phyloP scores from a whole-genome alignment of 2,888 invertebrate genomes.

The Thalpophila matura region DNA sequence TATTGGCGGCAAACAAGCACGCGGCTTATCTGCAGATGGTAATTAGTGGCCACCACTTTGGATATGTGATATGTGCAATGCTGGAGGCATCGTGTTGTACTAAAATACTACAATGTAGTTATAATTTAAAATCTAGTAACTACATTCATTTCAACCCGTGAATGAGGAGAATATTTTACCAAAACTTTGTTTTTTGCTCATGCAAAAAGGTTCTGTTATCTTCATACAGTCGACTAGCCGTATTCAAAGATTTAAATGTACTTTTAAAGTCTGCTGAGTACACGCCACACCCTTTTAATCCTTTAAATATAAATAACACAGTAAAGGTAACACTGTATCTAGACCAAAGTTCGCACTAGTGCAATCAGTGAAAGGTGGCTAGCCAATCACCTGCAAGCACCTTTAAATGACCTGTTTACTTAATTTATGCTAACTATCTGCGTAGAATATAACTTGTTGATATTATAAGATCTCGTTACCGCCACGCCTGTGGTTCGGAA shows the following conservation, averaged over 20 bases:
- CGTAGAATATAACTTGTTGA: constrained; percentile 31
- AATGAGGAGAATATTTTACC: too few relatives aligned
- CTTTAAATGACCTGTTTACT: constrained; percentile 53
- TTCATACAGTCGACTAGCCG: too few relatives aligned
- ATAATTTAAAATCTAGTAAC: too few relatives aligned
- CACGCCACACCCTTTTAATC: constrained; percentile 37
- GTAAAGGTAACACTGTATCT: constrained; percentile 11
- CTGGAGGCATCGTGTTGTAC: too few relatives aligned
- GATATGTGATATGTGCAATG: too few relatives aligned
- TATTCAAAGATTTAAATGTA: constrained; percentile 18
- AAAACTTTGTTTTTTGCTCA: too few relatives aligned
- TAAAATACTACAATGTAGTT: too few relatives aligned
- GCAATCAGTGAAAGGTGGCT: constrained; percentile 56
- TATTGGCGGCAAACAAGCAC: too few relatives aligned
- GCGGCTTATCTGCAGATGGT: too few relatives aligned
- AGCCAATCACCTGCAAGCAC: constrained; percentile 36
- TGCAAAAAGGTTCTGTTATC: too few relatives aligned
- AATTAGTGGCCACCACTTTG: too few relatives aligned
- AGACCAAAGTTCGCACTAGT: constrained; percentile 46
- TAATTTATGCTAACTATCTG: constrained; percentile 48
- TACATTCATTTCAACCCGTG: too few relatives aligned
- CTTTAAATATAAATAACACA: constrained; percentile 19
- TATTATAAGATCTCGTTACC: constrained; percentile 27
- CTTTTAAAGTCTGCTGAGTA: background rate
- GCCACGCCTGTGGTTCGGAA: constrained; percentile 42